Conservation (phyloP, 2,888 invertebrate species). For the Drosophila sordidula region DNA sequence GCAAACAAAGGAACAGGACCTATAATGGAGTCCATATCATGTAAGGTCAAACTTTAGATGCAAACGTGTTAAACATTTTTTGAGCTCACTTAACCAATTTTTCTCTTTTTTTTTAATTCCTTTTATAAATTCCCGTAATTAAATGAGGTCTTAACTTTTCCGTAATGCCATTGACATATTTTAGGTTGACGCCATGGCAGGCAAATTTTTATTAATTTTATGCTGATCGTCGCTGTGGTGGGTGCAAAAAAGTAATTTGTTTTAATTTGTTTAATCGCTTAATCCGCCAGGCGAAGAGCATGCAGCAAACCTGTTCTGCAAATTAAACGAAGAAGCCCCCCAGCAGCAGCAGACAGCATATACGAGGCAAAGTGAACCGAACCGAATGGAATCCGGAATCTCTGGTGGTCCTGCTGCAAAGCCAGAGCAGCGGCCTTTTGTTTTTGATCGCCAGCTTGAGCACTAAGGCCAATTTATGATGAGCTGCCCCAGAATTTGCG, state of each 20-base stretch:
- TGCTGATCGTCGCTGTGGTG: conserved; percentile 67
- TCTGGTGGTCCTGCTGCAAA: conserved; percentile 71
- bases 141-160: conserved; percentile 34
- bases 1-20: too few relatives aligned
- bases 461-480: conserved; percentile 75
- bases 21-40: too few relatives aligned
- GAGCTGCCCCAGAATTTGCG: conserved; percentile 44
- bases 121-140: conserved; percentile 18
- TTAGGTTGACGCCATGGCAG: conserved; percentile 53
- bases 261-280: conserved; percentile 83
- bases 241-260: conserved; percentile 82
- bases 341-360: conserved; percentile 20
- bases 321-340: conserved; percentile 58
- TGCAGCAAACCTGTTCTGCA: conserved; percentile 51
- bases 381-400: conserved; percentile 44
- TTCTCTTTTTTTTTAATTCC: background rate
- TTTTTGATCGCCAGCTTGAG: conserved; percentile 65
- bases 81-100: too few relatives aligned
- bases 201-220: conserved; percentile 79
- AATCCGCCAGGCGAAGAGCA: conserved; percentile 61
- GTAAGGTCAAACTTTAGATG: too few relatives aligned
- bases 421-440: conserved; percentile 68
- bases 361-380: conserved; percentile 14
- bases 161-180: conserved; percentile 56
- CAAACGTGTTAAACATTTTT: too few relatives aligned